Conservation (phyloP, 2,113 vertebrate species). For the Litocranius walleri region DNA sequence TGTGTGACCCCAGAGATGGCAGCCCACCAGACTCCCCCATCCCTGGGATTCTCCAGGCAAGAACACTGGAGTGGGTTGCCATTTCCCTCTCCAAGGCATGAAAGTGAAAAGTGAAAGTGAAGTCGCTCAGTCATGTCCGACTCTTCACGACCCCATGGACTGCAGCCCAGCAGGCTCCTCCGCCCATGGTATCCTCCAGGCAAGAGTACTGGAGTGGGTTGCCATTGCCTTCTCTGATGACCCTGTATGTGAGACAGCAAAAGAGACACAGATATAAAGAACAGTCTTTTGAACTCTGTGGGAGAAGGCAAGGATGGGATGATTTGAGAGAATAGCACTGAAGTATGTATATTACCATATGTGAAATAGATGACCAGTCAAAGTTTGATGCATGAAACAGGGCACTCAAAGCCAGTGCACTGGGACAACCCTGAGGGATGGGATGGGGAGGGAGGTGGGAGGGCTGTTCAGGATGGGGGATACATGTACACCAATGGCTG, state of each 20-base stretch:
- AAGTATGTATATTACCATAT: background rate
- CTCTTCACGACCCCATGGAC: too few species aligned
- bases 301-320: background rate
- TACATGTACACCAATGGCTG: background rate
- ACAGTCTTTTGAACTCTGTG: background rate
- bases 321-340: background rate
- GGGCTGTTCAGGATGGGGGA: background rate
- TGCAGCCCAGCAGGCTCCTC: too few species aligned
- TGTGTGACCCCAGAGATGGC: too few species aligned
- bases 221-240: background rate
- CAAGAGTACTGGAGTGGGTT: too few species aligned
- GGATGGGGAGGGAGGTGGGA: accelerated
- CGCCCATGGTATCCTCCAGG: accelerated
- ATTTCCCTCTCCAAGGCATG: too few species aligned
- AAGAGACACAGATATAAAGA: background rate
- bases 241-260: background rate
- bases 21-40: too few species aligned
- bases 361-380: background rate
- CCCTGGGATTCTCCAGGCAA: too few species aligned
- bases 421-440: background rate
- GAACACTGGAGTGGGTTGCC: too few species aligned
- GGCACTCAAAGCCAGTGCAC: background rate
- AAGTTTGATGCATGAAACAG: background rate
- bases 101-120: too few species aligned
- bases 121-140: accelerated